phyloP scores from a whole-genome alignment of 2,797 vertebrate genomes.

The Fratercula arctica region DNA sequence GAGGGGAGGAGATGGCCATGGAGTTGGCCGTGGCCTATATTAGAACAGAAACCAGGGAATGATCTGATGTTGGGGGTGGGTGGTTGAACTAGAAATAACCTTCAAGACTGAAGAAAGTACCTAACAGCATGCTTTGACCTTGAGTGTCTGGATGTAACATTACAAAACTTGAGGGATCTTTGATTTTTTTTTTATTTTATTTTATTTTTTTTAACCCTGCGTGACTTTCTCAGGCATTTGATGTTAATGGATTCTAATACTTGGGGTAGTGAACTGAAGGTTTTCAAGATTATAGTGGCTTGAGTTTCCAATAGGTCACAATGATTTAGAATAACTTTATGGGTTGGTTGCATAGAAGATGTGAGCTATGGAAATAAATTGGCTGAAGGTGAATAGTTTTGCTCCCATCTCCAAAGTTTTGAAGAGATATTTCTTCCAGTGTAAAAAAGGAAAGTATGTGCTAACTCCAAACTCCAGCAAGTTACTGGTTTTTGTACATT shows the following conservation, averaged over 20 bases:
- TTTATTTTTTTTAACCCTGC: not conserved
- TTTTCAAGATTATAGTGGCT: not conserved
- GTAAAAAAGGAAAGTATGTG: not conserved
- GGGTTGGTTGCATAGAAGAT: not conserved
- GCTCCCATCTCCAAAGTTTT: not conserved
- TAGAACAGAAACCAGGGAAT: conserved; percentile 22
- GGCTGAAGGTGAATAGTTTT: not conserved
- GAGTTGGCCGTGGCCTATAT: not conserved
- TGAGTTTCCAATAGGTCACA: not conserved
- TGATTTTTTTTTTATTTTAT: not conserved
- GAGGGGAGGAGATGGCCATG: not conserved
- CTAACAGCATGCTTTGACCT: not conserved
- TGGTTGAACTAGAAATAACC: conserved; percentile 26
- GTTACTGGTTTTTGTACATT: not conserved
- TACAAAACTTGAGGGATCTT: not conserved
- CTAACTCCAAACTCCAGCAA: not conserved
- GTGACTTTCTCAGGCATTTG: not conserved
- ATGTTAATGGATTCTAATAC: not conserved
- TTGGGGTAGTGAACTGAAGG: not conserved
- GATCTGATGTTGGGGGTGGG: not conserved
- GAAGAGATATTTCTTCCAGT: not conserved
- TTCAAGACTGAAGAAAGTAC: not conserved
- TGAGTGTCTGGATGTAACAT: not conserved
- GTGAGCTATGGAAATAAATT: not conserved
- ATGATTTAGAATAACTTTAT: not conserved